A percentile compares a stretch with the other conserved stretches of the same genome.
Conservation (phyloP, 2,888 invertebrate genomes). For the Agonopterix subpropinquella region DNA sequence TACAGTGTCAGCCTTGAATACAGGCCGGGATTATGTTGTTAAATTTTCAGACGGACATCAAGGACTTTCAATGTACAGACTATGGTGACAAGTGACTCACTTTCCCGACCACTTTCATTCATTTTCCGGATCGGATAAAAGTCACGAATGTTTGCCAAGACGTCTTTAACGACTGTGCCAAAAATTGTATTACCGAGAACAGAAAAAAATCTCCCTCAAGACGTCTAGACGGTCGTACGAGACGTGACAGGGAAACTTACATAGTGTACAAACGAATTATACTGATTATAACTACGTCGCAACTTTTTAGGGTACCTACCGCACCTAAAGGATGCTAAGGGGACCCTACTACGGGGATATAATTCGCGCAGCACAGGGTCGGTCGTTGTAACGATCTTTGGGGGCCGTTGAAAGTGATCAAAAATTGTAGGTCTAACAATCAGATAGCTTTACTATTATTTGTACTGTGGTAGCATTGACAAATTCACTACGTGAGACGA, state of each 20-base stretch:
- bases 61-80: slow-evolving; percentile 35
- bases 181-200: slow-evolving; percentile 66
- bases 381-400: too few species aligned
- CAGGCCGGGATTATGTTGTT: slow-evolving; percentile 5
- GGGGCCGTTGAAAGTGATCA: too few species aligned
- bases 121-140: slow-evolving; percentile 62
- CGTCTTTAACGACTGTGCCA: slow-evolving; percentile 60
- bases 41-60: slow-evolving; percentile 18
- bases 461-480: too few species aligned
- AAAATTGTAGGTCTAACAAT: too few species aligned
- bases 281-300: too few species aligned
- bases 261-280: neutral
- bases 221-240: slow-evolving; percentile 62
- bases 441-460: too few species aligned
- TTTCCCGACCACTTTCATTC: slow-evolving; percentile 63
- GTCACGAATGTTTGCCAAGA: slow-evolving; percentile 63
- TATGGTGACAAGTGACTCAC: slow-evolving; percentile 38
- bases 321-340: too few species aligned
- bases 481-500: too few species aligned
- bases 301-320: too few species aligned
- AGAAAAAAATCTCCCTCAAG: slow-evolving; percentile 50
- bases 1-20: slow-evolving; percentile 16
- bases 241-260: slow-evolving; percentile 39
- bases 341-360: too few species aligned
- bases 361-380: too few species aligned